Evolutionary conservation across 2,113 vertebrate genomes (phyloP), one percentile per base, ranked within the genome.

Genomic region (Rhizomys pruinosus): DNA sequence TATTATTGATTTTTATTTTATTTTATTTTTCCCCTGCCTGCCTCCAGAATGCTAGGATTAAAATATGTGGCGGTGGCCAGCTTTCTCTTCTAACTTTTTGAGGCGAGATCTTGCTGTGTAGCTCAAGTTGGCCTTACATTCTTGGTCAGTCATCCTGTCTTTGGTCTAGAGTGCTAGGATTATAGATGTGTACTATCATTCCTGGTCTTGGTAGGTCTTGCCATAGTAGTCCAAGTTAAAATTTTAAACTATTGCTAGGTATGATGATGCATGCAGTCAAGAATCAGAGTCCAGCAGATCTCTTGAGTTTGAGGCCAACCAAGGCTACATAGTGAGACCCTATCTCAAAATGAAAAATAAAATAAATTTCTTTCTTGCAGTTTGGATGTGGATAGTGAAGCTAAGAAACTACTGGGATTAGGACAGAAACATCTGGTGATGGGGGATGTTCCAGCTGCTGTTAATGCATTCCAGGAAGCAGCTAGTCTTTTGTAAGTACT

Each of bases 341-440:
- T 52, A 52, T 52, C 11, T 52, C 47, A 52, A 52, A 52, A 52
- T 52, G 6, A 52, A 52, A 52, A 52, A n/a, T 86, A 92, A 73
- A 95, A 92, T 57, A 47, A 59, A n/a, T 86, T 2, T 82, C 95
- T 85, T 91, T 76, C 73, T 97, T 97, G 1, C 93, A 98, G 99
- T 92, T 94, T 97, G 87, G 99, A 99, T 90, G 98, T 99, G 79
- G 98, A 99, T 95, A 99, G 98, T 96, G 99, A 99, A 97, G 99
- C 99, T 42, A 99, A 99, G 98, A 99, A 99, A 89, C 96, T 99
- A 0, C 97, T 99, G 91, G 99, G 99, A 78, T 98, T 99, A n/a
- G 99, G 99, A 76, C 99, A 99, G 96, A 98, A 99, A 93, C 98
- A 99, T 96, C 97, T 99, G 79, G 99, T 99, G 88, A 99, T 99